Evolutionary conservation across 64 coral and sea anemone species (phyloP).

Genomic region (Astreopora myriophthalma): DNA sequence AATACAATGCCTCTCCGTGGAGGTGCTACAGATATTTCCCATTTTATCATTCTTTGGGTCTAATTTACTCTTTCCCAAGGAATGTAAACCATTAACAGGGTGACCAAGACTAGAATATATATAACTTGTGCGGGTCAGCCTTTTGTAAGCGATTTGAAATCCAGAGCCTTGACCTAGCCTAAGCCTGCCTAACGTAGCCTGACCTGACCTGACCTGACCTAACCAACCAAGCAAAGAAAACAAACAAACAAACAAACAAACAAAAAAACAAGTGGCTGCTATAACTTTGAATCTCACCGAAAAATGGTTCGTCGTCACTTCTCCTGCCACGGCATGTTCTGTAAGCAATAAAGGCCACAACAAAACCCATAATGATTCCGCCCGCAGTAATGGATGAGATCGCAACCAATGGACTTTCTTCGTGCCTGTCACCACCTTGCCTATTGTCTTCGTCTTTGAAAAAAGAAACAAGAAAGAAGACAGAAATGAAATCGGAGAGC

Average conservation of each 20-base stretch:
- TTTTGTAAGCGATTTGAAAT: too few relatives aligned
- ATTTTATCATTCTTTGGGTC: too few relatives aligned
- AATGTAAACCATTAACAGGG: too few relatives aligned
- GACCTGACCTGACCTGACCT: not conserved
- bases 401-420: not conserved
- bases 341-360: not conserved
- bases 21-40: too few relatives aligned
- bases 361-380: conserved; percentile 18
- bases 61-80: too few relatives aligned
- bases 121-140: too few relatives aligned
- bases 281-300: not conserved
- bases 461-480: not conserved
- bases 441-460: not conserved
- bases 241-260: not conserved
- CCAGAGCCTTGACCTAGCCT: too few relatives aligned
- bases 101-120: too few relatives aligned
- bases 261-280: too few relatives aligned
- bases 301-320: not conserved
- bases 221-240: not conserved
- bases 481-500: not conserved
- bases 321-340: not conserved
- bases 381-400: conserved; percentile 12
- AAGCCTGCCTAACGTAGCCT: too few relatives aligned
- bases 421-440: not conserved
- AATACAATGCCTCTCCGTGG: too few relatives aligned